These are phyloP conservation scores for Charadrius vociferus DNA, from an alignment of 2,113 vertebrate genomes.

Conservation along the genomic window DNA sequence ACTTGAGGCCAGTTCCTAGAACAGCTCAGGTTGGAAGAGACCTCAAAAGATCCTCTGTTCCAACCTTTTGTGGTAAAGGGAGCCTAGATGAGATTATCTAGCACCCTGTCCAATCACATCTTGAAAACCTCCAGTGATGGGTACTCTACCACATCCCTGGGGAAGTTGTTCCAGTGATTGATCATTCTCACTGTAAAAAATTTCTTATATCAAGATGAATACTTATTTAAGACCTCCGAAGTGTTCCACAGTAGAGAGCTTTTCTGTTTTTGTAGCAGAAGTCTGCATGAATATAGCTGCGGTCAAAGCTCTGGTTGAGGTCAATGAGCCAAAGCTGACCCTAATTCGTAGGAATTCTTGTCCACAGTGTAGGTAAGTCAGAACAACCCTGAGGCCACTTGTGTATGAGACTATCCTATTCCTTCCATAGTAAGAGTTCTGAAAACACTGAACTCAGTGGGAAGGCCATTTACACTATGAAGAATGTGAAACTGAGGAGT, in stretches of 20 bases:
- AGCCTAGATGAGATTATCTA: not conserved
- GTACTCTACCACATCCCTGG: not conserved
- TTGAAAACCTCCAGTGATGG: not conserved
- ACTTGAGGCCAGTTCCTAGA: not conserved
- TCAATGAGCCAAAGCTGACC: not conserved
- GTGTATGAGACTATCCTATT: not conserved
- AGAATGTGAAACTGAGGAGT: not conserved
- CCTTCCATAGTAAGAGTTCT: not conserved
- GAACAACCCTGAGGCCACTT: not conserved
- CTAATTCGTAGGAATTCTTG: not conserved
- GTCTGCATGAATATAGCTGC: not conserved
- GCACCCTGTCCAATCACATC: not conserved
- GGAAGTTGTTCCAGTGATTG: not conserved
- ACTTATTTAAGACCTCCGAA: not conserved
- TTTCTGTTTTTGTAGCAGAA: not conserved
- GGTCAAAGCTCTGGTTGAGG: not conserved
- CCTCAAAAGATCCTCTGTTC: not conserved
- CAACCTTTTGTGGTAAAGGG: not conserved
- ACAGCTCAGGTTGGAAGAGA: not conserved
- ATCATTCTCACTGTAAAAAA: not conserved
- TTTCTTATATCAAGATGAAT: not conserved
- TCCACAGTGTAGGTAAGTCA: not conserved
- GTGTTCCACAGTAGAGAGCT: not conserved
- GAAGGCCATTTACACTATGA: not conserved
- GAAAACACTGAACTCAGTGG: not conserved